phyloP scores from a whole-genome alignment of 30 jellyfish, hydroid and myxozoan species.

The Turritopsis rubra region DNA sequence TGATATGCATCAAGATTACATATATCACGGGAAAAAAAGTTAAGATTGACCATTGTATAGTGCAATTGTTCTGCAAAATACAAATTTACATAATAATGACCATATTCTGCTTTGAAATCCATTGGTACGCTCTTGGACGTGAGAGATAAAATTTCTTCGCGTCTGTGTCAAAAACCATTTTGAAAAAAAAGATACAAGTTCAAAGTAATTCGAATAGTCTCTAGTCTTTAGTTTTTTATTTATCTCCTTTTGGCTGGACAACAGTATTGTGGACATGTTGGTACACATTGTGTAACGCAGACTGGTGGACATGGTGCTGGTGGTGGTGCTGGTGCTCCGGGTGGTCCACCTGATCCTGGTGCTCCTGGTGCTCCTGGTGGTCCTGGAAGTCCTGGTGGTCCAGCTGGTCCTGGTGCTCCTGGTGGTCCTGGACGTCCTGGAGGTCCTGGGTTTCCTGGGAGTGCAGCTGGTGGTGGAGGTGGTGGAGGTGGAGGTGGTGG shows the following conservation, averaged over 20 bases:
- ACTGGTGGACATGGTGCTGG: constrained; percentile 99
- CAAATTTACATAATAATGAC: background rate
- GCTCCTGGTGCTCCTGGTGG: constrained; percentile 99
- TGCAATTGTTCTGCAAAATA: background rate
- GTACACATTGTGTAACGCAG: constrained; percentile 75
- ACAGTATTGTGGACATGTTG: constrained; percentile 93
- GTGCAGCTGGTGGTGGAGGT: constrained; percentile 97
- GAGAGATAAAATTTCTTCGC: background rate
- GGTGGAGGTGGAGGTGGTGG: constrained; percentile 98
- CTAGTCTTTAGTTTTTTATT: constrained; percentile 1
- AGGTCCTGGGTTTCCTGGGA: constrained; percentile 97
- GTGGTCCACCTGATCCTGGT: constrained; percentile 81
- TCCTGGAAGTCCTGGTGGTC: constrained; percentile 99
- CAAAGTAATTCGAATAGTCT: constrained; percentile 8
- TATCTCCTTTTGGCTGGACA: constrained; percentile 53
- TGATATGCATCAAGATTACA: constrained; percentile 8
- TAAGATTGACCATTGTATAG: background rate
- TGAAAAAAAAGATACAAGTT: background rate
- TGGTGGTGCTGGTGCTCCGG: constrained; percentile 96
- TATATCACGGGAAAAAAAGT: constrained; percentile 4
- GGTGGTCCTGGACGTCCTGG: constrained; percentile 99
- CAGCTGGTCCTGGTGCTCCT: constrained; percentile 99
- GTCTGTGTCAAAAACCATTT: constrained; percentile 20
- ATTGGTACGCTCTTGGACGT: constrained; percentile 1
- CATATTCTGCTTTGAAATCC: constrained; percentile 2